Evolutionary conservation across 2,113 vertebrate species (phyloP).

Genomic region (Nansenia antarctica): DNA sequence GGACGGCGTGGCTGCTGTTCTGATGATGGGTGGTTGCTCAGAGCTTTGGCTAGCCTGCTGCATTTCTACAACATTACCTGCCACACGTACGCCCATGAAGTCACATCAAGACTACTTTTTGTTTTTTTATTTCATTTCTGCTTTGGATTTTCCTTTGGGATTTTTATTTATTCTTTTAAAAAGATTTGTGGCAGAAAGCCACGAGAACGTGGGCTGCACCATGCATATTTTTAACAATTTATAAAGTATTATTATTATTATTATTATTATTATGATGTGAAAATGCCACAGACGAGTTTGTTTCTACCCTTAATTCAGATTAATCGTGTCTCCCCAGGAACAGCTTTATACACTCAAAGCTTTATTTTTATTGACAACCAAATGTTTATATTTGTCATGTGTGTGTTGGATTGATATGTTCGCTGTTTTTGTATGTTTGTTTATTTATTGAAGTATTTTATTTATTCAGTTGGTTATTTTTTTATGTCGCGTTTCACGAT

Average conservation of each 20-base stretch:
- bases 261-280: too few relatives aligned
- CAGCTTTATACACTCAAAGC: slow-evolving; percentile 59
- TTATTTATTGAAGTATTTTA: slow-evolving; percentile 44
- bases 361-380: slow-evolving; percentile 72
- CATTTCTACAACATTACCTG: slow-evolving; percentile 71
- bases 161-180: slow-evolving; percentile 36
- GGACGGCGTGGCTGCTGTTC: slow-evolving; percentile 65
- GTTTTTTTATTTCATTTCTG: slow-evolving; percentile 58
- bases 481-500: slow-evolving; percentile 63
- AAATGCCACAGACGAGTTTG: slow-evolving; percentile 24
- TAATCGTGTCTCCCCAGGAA: slow-evolving; percentile 49
- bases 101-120: slow-evolving; percentile 53
- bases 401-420: slow-evolving; percentile 60
- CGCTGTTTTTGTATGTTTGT: slow-evolving; percentile 65
- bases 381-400: slow-evolving; percentile 67
- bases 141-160: slow-evolving; percentile 36
- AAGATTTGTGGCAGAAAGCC: slow-evolving; percentile 61
- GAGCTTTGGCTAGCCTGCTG: slow-evolving; percentile 84
- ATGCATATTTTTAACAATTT: slow-evolving; percentile 15
- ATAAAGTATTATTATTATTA: slow-evolving; percentile 6
- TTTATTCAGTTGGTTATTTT: slow-evolving; percentile 55
- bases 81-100: slow-evolving; percentile 67
- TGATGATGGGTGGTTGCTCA: slow-evolving; percentile 79
- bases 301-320: slow-evolving; percentile 27
- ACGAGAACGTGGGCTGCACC: slow-evolving; percentile 49